Base-by-base conservation (phyloP, 2,888 invertebrate species). In the Pyrocoelia pectoralis region DNA sequence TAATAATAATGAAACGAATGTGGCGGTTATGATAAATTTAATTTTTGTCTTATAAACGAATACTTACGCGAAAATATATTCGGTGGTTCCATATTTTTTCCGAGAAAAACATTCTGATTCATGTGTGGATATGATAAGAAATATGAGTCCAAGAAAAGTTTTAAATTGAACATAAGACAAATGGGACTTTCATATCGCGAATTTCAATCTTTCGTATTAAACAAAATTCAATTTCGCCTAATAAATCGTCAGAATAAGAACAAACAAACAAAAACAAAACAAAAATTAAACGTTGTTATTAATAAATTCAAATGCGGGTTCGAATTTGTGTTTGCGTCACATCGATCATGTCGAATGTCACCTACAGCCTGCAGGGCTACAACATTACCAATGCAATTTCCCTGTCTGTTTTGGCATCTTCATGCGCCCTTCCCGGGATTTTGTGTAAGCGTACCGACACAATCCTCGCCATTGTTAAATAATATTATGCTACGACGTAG, bases 41-140 rank as follows among this genome's bases (percentile, higher is more conserved):
- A 10, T 46, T 15, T 41, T 54, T 15, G 48, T 46, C 43, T n/a
- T n/a, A 28, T 55, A 56, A 28, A 41, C 41, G 48, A 56, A 54
- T 56, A 54, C 24, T 5, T 55, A 48, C 24, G 51, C 50, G 55
- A 61, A 55, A 40, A 61, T 55, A 66, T 66, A 61, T 62, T 54
- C 57, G 55, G 58, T 58, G 59, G 65, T 58, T 55, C 56, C 65
- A 66, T 66, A 68, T 63, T 66, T 68, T 66, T 63, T 49, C 3
- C 61, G 61, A 60, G 48, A 15, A 61, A 55, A 57, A 54, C 61
- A 66, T 65, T 56, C 70, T 75, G 75, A 76, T 75, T 75, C 74
- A 76, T 75, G 72, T 69, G 63, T 68, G 60, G 72, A 74, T 72
- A 74, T 74, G 76, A 76, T 73, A 74, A 76, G 75, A 76, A 72